These are phyloP conservation scores for Hestina assimilis DNA, from an alignment of 1,140 invertebrate species.

Conservation along the genomic window DNA sequence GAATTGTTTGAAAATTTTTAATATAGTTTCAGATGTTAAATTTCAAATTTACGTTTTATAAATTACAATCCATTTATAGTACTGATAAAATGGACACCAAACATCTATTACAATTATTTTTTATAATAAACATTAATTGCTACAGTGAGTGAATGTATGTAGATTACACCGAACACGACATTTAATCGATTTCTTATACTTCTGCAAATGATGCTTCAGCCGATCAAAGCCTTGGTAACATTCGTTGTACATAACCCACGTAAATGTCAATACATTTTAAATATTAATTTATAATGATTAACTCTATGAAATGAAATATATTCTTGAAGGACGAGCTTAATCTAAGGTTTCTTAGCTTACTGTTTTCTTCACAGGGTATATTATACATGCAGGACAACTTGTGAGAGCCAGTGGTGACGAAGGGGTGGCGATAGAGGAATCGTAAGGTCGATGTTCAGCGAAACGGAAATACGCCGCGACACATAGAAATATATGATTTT, in stretches of 20 bases:
- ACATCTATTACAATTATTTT: background rate
- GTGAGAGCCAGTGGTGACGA: conserved; percentile 42
- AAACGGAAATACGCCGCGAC: too few relatives aligned
- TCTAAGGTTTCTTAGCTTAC: conserved; percentile 60
- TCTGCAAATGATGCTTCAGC: too few relatives aligned
- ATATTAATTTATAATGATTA: conserved; percentile 38
- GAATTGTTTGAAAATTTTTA: too few relatives aligned
- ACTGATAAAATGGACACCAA: background rate
- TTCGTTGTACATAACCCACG: conserved; percentile 72
- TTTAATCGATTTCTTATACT: conserved; percentile 21
- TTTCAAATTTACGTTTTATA: background rate
- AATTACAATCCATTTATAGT: background rate
- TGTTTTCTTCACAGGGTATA: conserved; percentile 63
- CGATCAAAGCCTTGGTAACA: too few relatives aligned
- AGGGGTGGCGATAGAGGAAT: too few relatives aligned
- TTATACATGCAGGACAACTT: conserved; percentile 31
- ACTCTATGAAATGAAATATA: conserved; percentile 73
- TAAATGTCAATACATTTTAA: conserved; percentile 32
- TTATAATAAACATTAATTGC: conserved; percentile 2
- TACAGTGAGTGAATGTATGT: background rate
- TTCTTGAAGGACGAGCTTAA: conserved; percentile 63
- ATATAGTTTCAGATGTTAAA: too few relatives aligned
- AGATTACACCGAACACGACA: conserved; percentile 7
- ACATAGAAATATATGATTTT: too few relatives aligned
- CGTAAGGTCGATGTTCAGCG: too few relatives aligned